phyloP scores from a whole-genome alignment of 2,113 vertebrate genomes.

The Ailuropoda melanoleuca region DNA sequence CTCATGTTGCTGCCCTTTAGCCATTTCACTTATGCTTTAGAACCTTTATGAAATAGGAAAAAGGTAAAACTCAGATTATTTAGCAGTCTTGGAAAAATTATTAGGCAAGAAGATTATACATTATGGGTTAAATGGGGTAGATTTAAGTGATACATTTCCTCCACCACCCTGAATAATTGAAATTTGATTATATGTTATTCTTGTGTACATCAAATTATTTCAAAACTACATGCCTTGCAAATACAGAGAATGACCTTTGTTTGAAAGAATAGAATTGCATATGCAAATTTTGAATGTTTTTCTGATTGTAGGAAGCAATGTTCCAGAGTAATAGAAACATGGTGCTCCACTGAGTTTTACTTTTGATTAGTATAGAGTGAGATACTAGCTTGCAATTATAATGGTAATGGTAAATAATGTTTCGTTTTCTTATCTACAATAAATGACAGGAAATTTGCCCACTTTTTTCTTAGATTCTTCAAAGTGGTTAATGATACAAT shows the following conservation, averaged over 20 bases:
- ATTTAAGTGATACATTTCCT: neutral
- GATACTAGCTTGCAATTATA: conserved; percentile 35
- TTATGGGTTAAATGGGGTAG: neutral
- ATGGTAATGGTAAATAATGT: conserved; percentile 53
- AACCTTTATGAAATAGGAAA: neutral
- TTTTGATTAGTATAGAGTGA: conserved; percentile 48
- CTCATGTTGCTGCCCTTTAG: neutral
- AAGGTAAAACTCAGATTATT: neutral
- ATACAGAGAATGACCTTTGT: neutral
- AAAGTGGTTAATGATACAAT: neutral
- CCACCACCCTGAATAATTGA: neutral
- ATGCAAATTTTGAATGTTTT: neutral
- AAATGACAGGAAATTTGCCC: neutral
- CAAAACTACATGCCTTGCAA: neutral
- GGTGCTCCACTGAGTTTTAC: neutral
- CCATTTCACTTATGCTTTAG: neutral
- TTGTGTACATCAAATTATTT: neutral
- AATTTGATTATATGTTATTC: neutral
- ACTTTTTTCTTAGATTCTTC: neutral
- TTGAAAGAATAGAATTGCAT: neutral
- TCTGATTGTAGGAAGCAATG: neutral
- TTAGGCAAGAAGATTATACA: neutral
- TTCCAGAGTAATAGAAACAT: neutral
- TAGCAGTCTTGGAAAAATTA: neutral
- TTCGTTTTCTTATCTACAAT: conserved; percentile 47